A percentile compares a stretch with the other conserved stretches of the same genome.
Conservation (phyloP, 2,888 invertebrate species). For the Synanthedon myopaeformis region DNA sequence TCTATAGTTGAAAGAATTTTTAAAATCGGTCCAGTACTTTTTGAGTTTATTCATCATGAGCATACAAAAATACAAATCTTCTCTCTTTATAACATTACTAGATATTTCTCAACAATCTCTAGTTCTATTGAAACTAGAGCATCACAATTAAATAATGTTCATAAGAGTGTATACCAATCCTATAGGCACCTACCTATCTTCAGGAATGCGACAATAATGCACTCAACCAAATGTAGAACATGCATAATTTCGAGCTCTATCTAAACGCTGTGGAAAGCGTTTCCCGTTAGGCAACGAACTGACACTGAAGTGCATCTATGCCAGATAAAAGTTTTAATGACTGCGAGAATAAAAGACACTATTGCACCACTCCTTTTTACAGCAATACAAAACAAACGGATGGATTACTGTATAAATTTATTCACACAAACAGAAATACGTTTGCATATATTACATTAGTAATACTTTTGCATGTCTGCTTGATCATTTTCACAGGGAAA, state of each 20-base stretch:
- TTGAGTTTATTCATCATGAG: too few species aligned
- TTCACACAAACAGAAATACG: neutral
- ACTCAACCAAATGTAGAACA: neutral
- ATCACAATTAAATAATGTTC: too few species aligned
- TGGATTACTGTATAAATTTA: neutral
- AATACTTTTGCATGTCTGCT: conserved; percentile 3
- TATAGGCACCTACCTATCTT: neutral
- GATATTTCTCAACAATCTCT: too few species aligned
- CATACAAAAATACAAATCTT: too few species aligned
- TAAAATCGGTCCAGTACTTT: too few species aligned
- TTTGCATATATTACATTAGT: too few species aligned
- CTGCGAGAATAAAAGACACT: conserved; percentile 34
- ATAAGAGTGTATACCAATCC: too few species aligned
- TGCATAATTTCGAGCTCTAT: conserved; percentile 18
- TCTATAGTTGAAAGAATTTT: too few species aligned
- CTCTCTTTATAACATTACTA: too few species aligned
- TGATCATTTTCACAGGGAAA: neutral
- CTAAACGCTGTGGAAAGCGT: conserved; percentile 28
- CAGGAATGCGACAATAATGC: neutral
- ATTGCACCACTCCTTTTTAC: conserved; percentile 18
- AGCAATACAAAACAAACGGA: neutral
- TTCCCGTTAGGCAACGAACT: conserved; percentile 36
- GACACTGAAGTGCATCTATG: conserved; percentile 34
- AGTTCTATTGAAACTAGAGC: too few species aligned
- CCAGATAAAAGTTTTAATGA: conserved; percentile 53